Conservation (phyloP, 2,888 invertebrate species). For the Sphaeridia pumilis region DNA sequence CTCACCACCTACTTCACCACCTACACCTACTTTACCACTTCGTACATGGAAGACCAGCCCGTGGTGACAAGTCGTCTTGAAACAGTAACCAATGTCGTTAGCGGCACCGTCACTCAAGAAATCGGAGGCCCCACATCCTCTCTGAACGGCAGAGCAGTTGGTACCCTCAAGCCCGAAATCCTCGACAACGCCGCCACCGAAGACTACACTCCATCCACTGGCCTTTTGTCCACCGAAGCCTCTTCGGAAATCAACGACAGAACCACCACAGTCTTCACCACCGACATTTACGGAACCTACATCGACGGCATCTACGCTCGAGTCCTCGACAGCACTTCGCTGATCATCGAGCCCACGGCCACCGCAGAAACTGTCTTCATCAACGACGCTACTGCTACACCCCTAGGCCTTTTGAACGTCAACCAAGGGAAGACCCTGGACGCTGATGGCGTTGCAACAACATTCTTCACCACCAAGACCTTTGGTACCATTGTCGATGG, state of each 20-base stretch:
- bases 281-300: constrained; percentile 60
- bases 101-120: constrained; percentile 58
- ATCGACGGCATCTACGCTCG: constrained; percentile 56
- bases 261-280: constrained; percentile 53
- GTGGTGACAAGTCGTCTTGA: constrained; percentile 73
- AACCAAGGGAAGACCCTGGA: constrained; percentile 60
- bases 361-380: constrained; percentile 38
- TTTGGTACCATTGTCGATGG: constrained; percentile 60
- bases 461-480: constrained; percentile 57
- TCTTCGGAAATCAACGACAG: constrained; percentile 54
- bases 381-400: constrained; percentile 39
- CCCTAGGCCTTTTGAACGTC: constrained; percentile 51
- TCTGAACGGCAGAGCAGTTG: constrained; percentile 22
- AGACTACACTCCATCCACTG: constrained; percentile 44
- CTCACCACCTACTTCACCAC: constrained; percentile 33
- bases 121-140: constrained; percentile 26
- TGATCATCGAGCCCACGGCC: constrained; percentile 40
- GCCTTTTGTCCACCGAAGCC: constrained; percentile 50
- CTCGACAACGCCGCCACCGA: constrained; percentile 40
- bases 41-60: constrained; percentile 68
- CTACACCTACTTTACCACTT: constrained; percentile 82
- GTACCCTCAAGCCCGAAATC: constrained; percentile 22
- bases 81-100: constrained; percentile 71
- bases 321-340: constrained; percentile 51
- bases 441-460: constrained; percentile 56